Conservation (phyloP, 2,888 invertebrate species). For the Harpagoxenus sublaevis region DNA sequence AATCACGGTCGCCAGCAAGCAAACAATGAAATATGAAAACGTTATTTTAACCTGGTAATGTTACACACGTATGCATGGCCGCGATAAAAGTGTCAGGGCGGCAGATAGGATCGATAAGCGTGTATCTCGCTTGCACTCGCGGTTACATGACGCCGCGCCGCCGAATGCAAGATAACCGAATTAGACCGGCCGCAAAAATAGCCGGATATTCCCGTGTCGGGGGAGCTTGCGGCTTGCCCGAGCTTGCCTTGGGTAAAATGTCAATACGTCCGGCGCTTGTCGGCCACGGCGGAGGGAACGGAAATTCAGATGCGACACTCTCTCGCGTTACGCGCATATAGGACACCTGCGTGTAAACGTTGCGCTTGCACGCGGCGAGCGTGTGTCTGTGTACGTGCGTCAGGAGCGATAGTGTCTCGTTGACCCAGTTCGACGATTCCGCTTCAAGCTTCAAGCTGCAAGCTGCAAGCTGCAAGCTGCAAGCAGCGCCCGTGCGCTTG, state of each 20-base stretch:
- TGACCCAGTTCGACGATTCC: constrained; percentile 78
- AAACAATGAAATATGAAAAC: constrained; percentile 12
- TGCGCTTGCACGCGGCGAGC: constrained; percentile 26
- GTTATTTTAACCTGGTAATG: constrained; percentile 13
- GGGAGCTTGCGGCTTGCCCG: constrained; percentile 8
- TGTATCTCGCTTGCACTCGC: constrained; percentile 4
- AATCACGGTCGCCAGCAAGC: not conserved
- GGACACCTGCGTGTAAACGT: constrained; percentile 38
- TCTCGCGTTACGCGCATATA: constrained; percentile 43
- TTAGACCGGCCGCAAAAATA: constrained; percentile 43
- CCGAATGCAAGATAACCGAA: constrained; percentile 31
- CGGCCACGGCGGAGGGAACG: constrained; percentile 12
- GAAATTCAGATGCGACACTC: constrained; percentile 48
- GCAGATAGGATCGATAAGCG: constrained; percentile 43
- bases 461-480: constrained; percentile 67
- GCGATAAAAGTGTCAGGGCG: constrained; percentile 27
- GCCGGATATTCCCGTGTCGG: not conserved
- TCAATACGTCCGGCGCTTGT: constrained; percentile 40
- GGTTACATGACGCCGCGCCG: not conserved
- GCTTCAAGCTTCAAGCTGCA: constrained; percentile 66
- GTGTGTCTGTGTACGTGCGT: constrained; percentile 71
- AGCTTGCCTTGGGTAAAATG: constrained; percentile 29
- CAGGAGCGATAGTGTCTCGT: constrained; percentile 72
- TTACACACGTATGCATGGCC: not conserved
- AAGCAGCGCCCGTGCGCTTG: constrained; percentile 51